These are phyloP conservation scores for Microtus richardsoni DNA, from an alignment of 2,113 vertebrate genomes.

Conservation along the genomic window DNA sequence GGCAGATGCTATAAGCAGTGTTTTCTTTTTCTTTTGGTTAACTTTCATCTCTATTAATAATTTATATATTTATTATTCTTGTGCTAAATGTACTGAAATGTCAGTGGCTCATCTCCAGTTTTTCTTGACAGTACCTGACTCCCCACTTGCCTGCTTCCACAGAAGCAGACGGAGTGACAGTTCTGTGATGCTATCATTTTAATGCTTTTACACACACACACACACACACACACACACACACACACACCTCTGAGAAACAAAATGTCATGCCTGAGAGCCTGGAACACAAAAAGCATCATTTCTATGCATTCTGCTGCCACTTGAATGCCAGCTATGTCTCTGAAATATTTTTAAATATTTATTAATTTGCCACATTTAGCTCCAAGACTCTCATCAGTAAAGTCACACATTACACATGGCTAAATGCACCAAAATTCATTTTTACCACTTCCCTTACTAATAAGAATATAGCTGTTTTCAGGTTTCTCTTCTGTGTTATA, in stretches of 20 bases:
- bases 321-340: not conserved
- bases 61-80: slow-evolving; percentile 5
- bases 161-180: not conserved
- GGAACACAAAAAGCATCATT: not conserved
- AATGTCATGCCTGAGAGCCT: not conserved
- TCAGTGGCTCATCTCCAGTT: not conserved
- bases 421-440: not conserved
- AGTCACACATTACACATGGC: not conserved
- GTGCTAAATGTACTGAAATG: not conserved
- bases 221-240: not conserved
- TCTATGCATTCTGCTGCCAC: not conserved
- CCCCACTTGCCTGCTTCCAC: not conserved
- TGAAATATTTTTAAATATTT: not conserved
- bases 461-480: not conserved
- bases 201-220: not conserved
- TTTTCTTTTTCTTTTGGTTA: not conserved
- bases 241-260: not conserved
- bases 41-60: slow-evolving; percentile 17
- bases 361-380: not conserved
- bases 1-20: not conserved
- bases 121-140: not conserved
- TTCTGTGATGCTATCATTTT: not conserved
- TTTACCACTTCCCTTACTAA: not conserved
- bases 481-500: not conserved
- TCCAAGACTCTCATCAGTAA: not conserved